These are phyloP conservation scores for Cyprinodon diabolis DNA, from an alignment of 2,797 vertebrate genomes.

Conservation along the genomic window DNA sequence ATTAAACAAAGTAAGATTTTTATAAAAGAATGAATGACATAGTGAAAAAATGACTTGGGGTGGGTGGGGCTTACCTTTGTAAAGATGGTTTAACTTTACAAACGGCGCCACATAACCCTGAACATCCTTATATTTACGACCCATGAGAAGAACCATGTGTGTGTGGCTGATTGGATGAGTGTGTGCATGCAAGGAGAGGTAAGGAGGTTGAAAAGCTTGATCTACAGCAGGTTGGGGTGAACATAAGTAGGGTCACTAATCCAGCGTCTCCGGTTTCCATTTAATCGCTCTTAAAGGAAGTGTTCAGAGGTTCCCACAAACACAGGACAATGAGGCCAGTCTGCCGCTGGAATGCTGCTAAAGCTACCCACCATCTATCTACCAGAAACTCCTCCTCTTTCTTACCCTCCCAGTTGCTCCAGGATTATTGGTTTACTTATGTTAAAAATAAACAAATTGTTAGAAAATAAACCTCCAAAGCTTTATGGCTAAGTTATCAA, in stretches of 20 bases:
- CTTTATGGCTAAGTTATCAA: too few relatives aligned
- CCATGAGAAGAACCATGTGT: slow-evolving; percentile 8
- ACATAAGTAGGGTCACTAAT: slow-evolving; percentile 76
- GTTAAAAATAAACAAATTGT: too few relatives aligned
- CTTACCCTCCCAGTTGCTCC: slow-evolving; percentile 13
- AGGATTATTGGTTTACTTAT: neutral
- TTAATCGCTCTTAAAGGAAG: slow-evolving; percentile 85
- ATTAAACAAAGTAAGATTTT: too few relatives aligned
- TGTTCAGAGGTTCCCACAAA: slow-evolving; percentile 88
- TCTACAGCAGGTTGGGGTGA: slow-evolving; percentile 64
- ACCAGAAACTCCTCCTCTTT: slow-evolving; percentile 34
- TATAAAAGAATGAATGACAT: too few relatives aligned
- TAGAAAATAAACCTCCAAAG: too few relatives aligned
- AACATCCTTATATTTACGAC: neutral
- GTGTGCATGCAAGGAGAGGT: neutral
- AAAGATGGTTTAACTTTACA: too few relatives aligned
- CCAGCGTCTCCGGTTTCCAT: slow-evolving; percentile 79
- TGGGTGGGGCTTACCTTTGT: too few relatives aligned
- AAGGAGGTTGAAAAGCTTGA: slow-evolving; percentile 42
- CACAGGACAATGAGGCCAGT: slow-evolving; percentile 82
- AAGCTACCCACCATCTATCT: slow-evolving; percentile 53
- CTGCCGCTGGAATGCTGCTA: slow-evolving; percentile 78
- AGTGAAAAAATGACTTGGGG: too few relatives aligned
- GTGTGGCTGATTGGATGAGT: slow-evolving; percentile 16
- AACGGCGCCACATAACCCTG: too few relatives aligned